Percentiles rank a stretch among this genome's conserved stretches.
Evolutionary conservation across 2,888 invertebrate genomes (phyloP).

Genomic region (Hymenopus coronatus): DNA sequence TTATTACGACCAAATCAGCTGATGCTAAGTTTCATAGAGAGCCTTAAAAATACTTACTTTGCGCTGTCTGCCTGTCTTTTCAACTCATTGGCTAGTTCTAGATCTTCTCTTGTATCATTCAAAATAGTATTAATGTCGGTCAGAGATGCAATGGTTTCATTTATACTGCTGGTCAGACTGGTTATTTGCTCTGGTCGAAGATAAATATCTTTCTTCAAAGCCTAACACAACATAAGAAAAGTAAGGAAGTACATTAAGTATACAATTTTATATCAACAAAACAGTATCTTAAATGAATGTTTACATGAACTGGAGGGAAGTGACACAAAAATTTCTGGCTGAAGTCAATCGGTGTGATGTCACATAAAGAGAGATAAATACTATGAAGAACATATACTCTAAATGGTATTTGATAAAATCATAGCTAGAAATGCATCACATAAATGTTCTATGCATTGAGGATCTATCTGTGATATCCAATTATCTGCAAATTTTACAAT

Average conservation of each 20-base stretch:
- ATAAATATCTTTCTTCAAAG: conserved; percentile 75
- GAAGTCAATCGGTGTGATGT: too few species aligned
- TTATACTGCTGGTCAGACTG: conserved; percentile 76
- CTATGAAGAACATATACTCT: too few species aligned
- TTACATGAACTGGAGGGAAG: background rate
- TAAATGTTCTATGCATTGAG: too few species aligned
- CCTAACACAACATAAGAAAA: conserved; percentile 47
- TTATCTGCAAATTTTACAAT: too few species aligned
- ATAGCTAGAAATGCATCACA: too few species aligned
- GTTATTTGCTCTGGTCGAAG: conserved; percentile 85
- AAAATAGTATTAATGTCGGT: conserved; percentile 92
- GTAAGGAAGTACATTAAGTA: conserved; percentile 6
- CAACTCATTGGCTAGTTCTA: conserved; percentile 70
- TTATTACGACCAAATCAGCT: too few species aligned
- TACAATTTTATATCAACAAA: conserved; percentile 7
- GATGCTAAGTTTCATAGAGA: too few species aligned
- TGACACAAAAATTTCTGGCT: too few species aligned
- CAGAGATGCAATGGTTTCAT: conserved; percentile 79
- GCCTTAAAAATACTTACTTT: conserved; percentile 53
- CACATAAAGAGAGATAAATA: too few species aligned
- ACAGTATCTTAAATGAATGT: conserved; percentile 38
- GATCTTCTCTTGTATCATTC: conserved; percentile 79
- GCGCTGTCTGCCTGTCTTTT: conserved; percentile 73
- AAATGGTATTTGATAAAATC: too few species aligned
- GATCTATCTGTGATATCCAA: too few species aligned